Base-by-base conservation (phyloP, 2,888 invertebrate genomes). In the Ormyrus thymus region DNA sequence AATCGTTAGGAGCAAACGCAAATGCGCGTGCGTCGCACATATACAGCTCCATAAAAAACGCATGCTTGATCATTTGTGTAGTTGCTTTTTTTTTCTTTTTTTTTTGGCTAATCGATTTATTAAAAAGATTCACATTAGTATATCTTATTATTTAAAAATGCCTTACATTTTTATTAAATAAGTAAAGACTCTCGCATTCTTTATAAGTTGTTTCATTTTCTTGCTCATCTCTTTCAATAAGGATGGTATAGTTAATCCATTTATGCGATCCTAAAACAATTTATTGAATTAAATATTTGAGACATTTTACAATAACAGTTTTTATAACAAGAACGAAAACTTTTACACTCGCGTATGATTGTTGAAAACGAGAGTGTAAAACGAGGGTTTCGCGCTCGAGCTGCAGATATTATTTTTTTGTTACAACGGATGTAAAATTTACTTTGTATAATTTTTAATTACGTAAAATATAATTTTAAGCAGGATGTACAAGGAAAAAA, bases 111-210 rank as follows among this genome's bases (percentile, higher is more conserved):
- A 87, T 85, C 85, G 84, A 86, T 89, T 89, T 88, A 87, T 87
- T 87, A 88, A 88, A 89, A 86, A 88, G 87, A 87, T 88, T 89
- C 88, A 87, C 87, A 88, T 86, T 88, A 89, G 86, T 86, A 88
- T 79, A 81, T 87, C 88, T 88, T 88, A 88, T 88, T 84, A 86
- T 87, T 87, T 76, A 76, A 89, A 89, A 89, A 89, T 87, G 86
- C 87, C 88, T 89, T 88, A 88, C 82, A 84, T 85, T 81, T 83
- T 86, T 86, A 87, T 88, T 88, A 87, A 89, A 89, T 87, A 88
- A 86, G 84, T 84, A 85, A 86, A 85, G 83, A 82, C 80, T 79
- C 84, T 84, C 83, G 81, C 81, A 72, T 58, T 61, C 7, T 48
- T 76, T 65, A n/a, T 72, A 76, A 79, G 73, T 68, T 81, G 79